A percentile compares a stretch with the other conserved stretches of the same genome.
These are phyloP conservation scores for Penaeus monodon DNA, from an alignment of 2,888 invertebrate genomes.

Conservation along the genomic window DNA sequence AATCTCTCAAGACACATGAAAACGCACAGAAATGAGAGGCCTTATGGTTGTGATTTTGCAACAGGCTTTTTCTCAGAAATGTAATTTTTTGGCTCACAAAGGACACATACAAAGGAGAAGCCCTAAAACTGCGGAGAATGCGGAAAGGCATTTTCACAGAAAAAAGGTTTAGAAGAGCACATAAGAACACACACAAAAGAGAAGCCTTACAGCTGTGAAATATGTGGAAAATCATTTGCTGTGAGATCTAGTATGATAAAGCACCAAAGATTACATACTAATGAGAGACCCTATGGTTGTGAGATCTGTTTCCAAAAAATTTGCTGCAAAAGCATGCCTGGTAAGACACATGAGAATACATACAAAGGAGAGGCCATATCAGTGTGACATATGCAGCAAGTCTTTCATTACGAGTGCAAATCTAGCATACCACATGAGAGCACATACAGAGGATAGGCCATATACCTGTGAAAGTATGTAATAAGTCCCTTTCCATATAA, in stretches of 20 bases:
- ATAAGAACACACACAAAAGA: no score
- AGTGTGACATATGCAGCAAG: background rate
- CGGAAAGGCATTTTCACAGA: no score
- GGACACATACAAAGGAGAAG: no score
- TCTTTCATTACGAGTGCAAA: background rate
- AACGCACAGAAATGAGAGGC: no score
- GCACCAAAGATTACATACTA: background rate
- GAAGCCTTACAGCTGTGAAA: no score
- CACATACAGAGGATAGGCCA: background rate
- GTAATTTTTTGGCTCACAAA: no score
- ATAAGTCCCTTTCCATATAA: background rate
- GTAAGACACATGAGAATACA: slow-evolving; percentile 1
- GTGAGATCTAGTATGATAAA: background rate
- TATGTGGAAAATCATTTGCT: background rate
- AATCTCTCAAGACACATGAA: no score
- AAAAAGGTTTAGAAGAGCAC: no score
- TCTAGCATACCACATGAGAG: background rate
- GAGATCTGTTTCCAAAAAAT: background rate
- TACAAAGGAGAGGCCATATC: background rate
- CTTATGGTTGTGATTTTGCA: no score
- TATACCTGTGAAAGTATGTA: background rate
- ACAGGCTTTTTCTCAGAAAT: no score
- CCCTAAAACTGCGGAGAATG: no score
- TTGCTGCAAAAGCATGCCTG: background rate
- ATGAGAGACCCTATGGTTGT: background rate